These are phyloP conservation scores for Deilephila porcellus DNA, from an alignment of 2,888 invertebrate species.

Conservation along the genomic window DNA sequence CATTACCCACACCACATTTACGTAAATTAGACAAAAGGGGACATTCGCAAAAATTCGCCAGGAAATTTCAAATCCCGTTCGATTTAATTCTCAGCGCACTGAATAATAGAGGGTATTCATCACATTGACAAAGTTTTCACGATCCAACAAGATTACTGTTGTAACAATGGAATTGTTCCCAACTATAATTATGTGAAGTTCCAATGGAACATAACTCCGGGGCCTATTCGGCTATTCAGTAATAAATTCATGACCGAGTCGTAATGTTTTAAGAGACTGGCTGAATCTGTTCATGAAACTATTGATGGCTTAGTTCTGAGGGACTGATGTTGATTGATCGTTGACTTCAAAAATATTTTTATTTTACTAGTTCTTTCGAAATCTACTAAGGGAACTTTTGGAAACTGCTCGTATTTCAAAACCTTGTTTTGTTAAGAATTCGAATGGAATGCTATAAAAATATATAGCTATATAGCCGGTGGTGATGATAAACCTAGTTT, in stretches of 20 bases:
- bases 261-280: conserved; percentile 9
- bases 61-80: not conserved
- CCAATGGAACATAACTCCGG: conserved; percentile 24
- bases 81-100: conserved; percentile 1
- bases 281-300: not conserved
- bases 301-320: conserved; percentile 3
- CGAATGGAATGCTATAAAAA: too few relatives aligned
- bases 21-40: too few relatives aligned
- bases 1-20: too few relatives aligned
- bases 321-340: not conserved
- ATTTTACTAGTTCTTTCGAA: not conserved
- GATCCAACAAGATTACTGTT: conserved; percentile 34
- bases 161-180: conserved; percentile 21
- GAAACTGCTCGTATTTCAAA: too few relatives aligned
- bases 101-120: conserved; percentile 28
- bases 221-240: conserved; percentile 10
- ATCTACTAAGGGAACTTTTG: too few relatives aligned
- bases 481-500: too few relatives aligned
- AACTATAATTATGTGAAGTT: conserved; percentile 26
- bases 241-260: conserved; percentile 13
- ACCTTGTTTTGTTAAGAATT: too few relatives aligned
- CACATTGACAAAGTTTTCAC: conserved; percentile 32
- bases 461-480: too few relatives aligned
- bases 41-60: not conserved
- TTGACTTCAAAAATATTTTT: not conserved